phyloP scores from a whole-genome alignment of 2,888 invertebrate species.

The Eurytoma adleriae region DNA sequence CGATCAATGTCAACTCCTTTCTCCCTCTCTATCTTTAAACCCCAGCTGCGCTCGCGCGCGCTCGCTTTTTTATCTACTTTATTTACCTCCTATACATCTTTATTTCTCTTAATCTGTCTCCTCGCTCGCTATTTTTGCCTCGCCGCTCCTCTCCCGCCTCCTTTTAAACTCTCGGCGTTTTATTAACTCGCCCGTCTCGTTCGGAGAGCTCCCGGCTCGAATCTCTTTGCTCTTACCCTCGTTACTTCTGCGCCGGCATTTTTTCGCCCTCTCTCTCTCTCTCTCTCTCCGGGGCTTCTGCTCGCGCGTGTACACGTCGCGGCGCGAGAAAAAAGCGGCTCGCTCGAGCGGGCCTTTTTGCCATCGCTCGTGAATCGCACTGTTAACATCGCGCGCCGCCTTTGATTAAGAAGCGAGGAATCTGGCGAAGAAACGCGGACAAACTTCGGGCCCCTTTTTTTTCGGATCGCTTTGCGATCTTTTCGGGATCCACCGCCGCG shows the following conservation, averaged over 20 bases:
- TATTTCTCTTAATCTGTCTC: conserved; percentile 56
- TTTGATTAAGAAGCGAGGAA: conserved; percentile 63
- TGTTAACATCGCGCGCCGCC: conserved; percentile 62
- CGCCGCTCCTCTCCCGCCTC: not conserved
- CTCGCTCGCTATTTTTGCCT: conserved; percentile 42
- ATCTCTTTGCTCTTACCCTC: conserved; percentile 42
- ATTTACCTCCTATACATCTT: conserved; percentile 50
- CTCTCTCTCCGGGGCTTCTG: conserved; percentile 5
- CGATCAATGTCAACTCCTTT: conserved; percentile 31
- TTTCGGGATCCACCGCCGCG: too few species aligned
- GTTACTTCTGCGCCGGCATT: conserved; percentile 46
- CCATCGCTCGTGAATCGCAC: conserved; percentile 60
- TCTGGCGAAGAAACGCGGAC: conserved; percentile 63
- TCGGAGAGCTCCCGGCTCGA: not conserved
- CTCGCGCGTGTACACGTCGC: conserved; percentile 2
- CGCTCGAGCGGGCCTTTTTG: conserved; percentile 52
- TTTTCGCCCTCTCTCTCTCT: conserved; percentile 30
- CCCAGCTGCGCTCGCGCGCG: not conserved
- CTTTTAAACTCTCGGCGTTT: conserved; percentile 23
- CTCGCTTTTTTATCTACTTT: conserved; percentile 45
- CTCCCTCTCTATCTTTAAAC: conserved; percentile 33
- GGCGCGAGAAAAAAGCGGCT: conserved; percentile 40
- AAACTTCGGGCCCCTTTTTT: conserved; percentile 62
- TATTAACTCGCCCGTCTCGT: conserved; percentile 40
- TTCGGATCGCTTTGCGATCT: conserved; percentile 60